These are phyloP conservation scores for Anabacerthia variegaticeps DNA, from an alignment of 2,797 vertebrate genomes.

Conservation along the genomic window DNA sequence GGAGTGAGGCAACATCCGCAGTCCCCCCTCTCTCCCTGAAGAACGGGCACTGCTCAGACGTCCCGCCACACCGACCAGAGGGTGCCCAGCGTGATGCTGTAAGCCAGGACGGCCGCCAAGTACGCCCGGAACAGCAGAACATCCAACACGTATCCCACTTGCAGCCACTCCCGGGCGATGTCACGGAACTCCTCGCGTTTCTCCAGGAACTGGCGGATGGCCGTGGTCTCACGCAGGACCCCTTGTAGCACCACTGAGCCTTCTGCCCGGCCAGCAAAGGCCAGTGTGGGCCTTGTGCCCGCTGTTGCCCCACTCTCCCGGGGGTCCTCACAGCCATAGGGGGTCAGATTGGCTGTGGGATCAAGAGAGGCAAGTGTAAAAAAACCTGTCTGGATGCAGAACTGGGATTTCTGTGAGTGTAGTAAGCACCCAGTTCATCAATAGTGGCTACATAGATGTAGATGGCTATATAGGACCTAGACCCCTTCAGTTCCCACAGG, in stretches of 20 bases:
- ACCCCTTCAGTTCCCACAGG: not conserved
- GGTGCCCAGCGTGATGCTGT: slow-evolving; percentile 86
- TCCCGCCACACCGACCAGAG: slow-evolving; percentile 95
- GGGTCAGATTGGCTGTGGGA: slow-evolving; percentile 79
- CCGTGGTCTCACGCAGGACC: slow-evolving; percentile 85
- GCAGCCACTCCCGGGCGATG: slow-evolving; percentile 91
- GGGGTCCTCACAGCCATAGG: slow-evolving; percentile 73
- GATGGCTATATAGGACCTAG: fast-evolving
- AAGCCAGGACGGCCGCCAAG: slow-evolving; percentile 86
- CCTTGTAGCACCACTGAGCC: slow-evolving; percentile 72
- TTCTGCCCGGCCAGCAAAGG: slow-evolving; percentile 60
- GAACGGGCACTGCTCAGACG: slow-evolving; percentile 34
- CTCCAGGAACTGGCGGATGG: slow-evolving; percentile 89
- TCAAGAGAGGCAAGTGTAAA: not conserved
- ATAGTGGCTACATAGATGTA: fast-evolving
- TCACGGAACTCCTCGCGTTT: slow-evolving; percentile 86
- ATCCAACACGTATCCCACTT: slow-evolving; percentile 92
- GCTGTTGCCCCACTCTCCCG: slow-evolving; percentile 61
- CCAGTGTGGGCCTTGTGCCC: fast-evolving
- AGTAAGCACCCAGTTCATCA: not conserved
- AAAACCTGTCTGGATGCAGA: fast-evolving
- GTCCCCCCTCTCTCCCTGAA: no score
- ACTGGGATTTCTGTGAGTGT: not conserved
- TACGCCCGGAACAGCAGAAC: slow-evolving; percentile 91
- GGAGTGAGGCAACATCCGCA: no score